Conservation (phyloP, 2,888 invertebrate species). For the Macrosoma leucophasiata region DNA sequence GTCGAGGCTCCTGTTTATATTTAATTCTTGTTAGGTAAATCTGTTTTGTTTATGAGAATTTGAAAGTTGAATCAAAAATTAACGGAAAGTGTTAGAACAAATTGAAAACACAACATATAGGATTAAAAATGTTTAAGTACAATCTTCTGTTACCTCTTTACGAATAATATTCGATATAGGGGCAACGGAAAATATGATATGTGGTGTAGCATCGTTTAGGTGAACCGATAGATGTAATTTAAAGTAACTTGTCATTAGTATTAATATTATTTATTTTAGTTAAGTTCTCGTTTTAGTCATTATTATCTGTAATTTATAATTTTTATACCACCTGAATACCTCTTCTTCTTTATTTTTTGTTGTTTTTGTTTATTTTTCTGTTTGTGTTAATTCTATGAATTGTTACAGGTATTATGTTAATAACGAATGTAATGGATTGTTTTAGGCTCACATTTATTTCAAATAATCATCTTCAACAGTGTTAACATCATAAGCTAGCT, state of each 20-base stretch:
- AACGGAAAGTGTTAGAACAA: too few relatives aligned
- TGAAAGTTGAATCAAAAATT: too few relatives aligned
- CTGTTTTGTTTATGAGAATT: too few relatives aligned
- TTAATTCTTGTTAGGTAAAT: too few relatives aligned
- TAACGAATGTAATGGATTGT: too few relatives aligned
- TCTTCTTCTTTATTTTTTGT: slow-evolving; percentile 57
- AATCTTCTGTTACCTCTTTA: slow-evolving; percentile 74
- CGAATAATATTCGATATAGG: slow-evolving; percentile 53
- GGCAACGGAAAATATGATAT: slow-evolving; percentile 68
- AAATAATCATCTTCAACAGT: slow-evolving; percentile 7
- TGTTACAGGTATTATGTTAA: too few relatives aligned
- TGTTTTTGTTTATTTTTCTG: slow-evolving; percentile 32
- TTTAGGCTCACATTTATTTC: slow-evolving; percentile 7
- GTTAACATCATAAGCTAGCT: slow-evolving; percentile 10
- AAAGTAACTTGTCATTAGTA: slow-evolving; percentile 75
- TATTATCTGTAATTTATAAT: slow-evolving; percentile 59
- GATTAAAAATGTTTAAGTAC: slow-evolving; percentile 60
- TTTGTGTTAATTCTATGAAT: slow-evolving; percentile 36
- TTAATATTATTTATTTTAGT: slow-evolving; percentile 72
- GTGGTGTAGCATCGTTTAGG: slow-evolving; percentile 60
- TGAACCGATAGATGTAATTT: slow-evolving; percentile 70
- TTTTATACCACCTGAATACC: slow-evolving; percentile 72
- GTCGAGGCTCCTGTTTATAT: too few relatives aligned
- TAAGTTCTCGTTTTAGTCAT: slow-evolving; percentile 59
- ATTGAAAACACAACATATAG: slow-evolving; percentile 50